A percentile compares a stretch with the other conserved stretches of the same genome.
Evolutionary conservation across 2,113 vertebrate species (phyloP).

Genomic region (Hemibagrus wyckioides): DNA sequence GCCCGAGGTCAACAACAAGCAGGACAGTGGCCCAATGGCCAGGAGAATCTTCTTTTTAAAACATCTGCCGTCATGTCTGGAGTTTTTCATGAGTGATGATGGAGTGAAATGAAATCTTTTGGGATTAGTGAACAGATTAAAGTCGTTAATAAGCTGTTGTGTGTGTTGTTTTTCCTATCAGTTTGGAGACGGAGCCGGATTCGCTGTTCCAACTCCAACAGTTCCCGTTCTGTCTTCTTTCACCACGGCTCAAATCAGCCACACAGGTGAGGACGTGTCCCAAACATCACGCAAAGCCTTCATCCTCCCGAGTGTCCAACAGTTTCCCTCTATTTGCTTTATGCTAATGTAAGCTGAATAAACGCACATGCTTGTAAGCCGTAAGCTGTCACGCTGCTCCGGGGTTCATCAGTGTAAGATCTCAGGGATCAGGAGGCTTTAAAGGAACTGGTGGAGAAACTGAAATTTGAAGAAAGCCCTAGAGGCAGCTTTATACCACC

Average conservation of each 20-base stretch:
- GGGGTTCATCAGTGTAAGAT: no score
- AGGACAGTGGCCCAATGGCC: not conserved
- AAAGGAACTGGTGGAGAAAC: conserved; percentile 26
- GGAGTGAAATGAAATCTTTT: not conserved
- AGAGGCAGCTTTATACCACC: not conserved
- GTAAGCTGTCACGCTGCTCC: no score
- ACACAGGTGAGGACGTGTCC: conserved; percentile 63
- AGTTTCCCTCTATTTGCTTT: not conserved
- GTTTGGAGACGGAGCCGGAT: conserved; percentile 65
- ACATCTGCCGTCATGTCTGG: not conserved
- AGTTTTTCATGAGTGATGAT: conserved; percentile 30
- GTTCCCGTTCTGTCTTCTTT: conserved; percentile 66
- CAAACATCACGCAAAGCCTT: not conserved
- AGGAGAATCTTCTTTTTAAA: not conserved
- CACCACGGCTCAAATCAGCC: conserved; percentile 60
- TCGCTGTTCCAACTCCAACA: conserved; percentile 74
- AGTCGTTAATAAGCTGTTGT: conserved; percentile 15
- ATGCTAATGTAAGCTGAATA: not conserved
- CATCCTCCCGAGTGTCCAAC: not conserved
- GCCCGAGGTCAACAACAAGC: not conserved
- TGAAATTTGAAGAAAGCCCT: conserved; percentile 59
- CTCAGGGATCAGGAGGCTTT: not conserved
- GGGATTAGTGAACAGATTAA: not conserved
- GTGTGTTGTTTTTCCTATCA: conserved; percentile 54
- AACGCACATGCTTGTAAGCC: not conserved